Conservation (phyloP, 1,140 invertebrate genomes). For the Aporrectodea caliginosa region DNA sequence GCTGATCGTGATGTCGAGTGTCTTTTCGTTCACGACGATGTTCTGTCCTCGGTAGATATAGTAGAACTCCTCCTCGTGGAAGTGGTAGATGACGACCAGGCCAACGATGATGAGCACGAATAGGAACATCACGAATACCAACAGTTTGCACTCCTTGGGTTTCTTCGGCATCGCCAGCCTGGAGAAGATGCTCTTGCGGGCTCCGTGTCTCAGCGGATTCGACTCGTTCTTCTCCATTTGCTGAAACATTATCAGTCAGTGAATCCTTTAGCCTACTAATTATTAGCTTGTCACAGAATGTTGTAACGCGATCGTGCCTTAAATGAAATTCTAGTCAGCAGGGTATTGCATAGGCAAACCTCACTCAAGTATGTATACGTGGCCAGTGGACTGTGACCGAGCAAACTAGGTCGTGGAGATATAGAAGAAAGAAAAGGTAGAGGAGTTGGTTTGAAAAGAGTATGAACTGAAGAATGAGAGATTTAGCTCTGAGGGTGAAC, state of each 20-base stretch:
- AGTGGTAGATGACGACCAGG: constrained; percentile 16
- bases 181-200: constrained; percentile 6
- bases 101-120: constrained; percentile 18
- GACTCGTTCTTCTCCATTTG: not conserved
- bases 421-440: too few relatives aligned
- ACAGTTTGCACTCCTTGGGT: constrained; percentile 11
- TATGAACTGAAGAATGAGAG: too few relatives aligned
- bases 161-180: not conserved
- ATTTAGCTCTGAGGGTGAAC: too few relatives aligned
- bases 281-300: not conserved
- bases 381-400: too few relatives aligned
- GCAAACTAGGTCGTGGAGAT: too few relatives aligned
- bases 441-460: too few relatives aligned
- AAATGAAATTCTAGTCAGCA: not conserved
- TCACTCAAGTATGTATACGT: too few relatives aligned
- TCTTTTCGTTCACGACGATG: constrained; percentile 18
- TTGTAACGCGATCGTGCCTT: not conserved
- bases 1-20: not conserved
- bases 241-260: not conserved
- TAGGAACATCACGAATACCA: constrained; percentile 17
- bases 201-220: not conserved
- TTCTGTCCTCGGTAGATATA: constrained; percentile 11
- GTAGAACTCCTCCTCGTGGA: constrained; percentile 21
- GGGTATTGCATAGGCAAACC: not conserved
- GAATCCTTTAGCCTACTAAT: not conserved